These are phyloP conservation scores for Caloenas nicobarica DNA, from an alignment of 2,113 vertebrate genomes.

Conservation along the genomic window DNA sequence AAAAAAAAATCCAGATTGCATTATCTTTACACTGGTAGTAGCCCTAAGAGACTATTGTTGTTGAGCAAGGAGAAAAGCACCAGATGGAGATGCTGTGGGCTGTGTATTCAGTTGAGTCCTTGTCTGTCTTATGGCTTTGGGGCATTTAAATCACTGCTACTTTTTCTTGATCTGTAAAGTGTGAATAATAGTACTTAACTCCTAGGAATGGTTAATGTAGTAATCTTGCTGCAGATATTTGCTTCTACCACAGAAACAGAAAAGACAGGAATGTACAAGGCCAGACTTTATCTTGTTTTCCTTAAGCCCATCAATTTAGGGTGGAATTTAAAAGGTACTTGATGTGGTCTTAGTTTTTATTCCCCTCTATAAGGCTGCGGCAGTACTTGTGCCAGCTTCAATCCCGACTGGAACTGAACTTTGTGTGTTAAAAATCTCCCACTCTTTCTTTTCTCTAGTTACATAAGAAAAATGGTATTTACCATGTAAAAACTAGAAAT, in stretches of 20 bases:
- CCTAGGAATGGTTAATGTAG: background rate
- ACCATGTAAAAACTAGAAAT: background rate
- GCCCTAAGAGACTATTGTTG: background rate
- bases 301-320: background rate
- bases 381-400: background rate
- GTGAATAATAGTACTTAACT: background rate
- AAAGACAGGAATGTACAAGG: background rate
- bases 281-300: background rate
- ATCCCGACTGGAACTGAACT: background rate
- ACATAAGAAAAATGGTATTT: background rate
- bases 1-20: background rate
- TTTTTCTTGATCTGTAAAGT: background rate
- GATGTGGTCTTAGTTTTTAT: background rate
- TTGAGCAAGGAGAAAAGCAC: background rate
- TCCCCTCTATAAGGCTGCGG: background rate
- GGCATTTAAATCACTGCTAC: background rate
- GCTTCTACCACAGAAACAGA: background rate
- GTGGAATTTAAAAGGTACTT: background rate
- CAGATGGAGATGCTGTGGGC: constrained; percentile 18
- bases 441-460: background rate
- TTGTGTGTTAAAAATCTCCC: background rate
- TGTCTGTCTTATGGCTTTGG: background rate
- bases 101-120: background rate
- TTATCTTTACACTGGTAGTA: background rate
- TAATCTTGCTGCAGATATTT: background rate